Percentiles rank a stretch among this genome's conserved stretches.
These are phyloP conservation scores for Phalera bucephala DNA, from an alignment of 2,888 invertebrate species.

Conservation along the genomic window DNA sequence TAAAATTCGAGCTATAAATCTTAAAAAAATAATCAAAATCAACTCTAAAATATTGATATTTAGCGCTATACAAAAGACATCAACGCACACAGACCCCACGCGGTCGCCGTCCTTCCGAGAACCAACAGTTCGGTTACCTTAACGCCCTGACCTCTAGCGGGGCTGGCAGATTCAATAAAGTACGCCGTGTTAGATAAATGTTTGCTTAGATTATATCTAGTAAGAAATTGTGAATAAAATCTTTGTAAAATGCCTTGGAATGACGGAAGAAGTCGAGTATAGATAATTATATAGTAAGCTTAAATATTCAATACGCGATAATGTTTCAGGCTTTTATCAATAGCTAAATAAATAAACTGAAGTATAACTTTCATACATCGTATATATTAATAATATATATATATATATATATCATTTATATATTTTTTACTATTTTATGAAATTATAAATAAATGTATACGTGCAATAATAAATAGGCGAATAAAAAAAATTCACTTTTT, in stretches of 20 bases:
- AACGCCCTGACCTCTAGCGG: conserved; percentile 17
- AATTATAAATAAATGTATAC: too few species aligned
- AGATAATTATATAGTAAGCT: too few species aligned
- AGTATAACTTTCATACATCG: too few species aligned
- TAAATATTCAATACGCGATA: too few species aligned
- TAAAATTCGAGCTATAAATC: not conserved
- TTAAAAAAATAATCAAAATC: not conserved
- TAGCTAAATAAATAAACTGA: too few species aligned
- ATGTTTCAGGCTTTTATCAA: too few species aligned
- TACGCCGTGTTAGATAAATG: conserved; percentile 5
- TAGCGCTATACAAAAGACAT: conserved; percentile 46
- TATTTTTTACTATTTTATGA: too few species aligned
- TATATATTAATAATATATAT: too few species aligned
- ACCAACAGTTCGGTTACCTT: conserved; percentile 14
- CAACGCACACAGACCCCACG: conserved; percentile 35
- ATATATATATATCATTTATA: too few species aligned
- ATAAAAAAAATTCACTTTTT: too few species aligned
- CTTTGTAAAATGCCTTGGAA: not conserved
- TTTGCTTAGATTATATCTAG: conserved; percentile 4
- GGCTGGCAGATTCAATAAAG: conserved; percentile 4
- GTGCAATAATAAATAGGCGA: too few species aligned
- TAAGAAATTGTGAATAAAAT: not conserved
- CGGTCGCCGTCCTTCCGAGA: conserved; percentile 35
- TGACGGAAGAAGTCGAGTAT: too few species aligned
- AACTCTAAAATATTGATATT: conserved; percentile 2